phyloP scores from a whole-genome alignment of 2,888 invertebrate species.

The Xylota sylvarum region DNA sequence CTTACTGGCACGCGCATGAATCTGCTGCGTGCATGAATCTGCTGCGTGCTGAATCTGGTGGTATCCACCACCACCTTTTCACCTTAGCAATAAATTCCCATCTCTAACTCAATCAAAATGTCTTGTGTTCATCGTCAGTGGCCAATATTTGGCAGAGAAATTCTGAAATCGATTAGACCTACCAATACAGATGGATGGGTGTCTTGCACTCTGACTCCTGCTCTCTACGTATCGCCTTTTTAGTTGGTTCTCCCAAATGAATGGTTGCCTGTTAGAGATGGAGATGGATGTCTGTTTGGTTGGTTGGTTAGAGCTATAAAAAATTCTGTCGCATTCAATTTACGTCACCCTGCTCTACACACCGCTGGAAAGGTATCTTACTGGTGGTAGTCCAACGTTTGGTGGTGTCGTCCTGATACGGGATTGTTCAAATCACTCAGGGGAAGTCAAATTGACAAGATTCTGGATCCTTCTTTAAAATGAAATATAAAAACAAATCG shows the following conservation, averaged over 20 bases:
- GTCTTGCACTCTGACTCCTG: slow-evolving; percentile 41
- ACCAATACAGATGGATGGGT: slow-evolving; percentile 41
- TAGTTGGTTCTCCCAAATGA: slow-evolving; percentile 38
- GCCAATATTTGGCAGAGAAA: slow-evolving; percentile 46
- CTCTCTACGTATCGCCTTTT: slow-evolving; percentile 32
- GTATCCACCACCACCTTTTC: slow-evolving; percentile 9
- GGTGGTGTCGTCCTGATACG: slow-evolving; percentile 27
- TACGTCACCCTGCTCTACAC: slow-evolving; percentile 31
- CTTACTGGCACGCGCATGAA: slow-evolving; percentile 36
- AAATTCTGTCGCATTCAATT: slow-evolving; percentile 53
- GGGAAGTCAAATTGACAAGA: slow-evolving; percentile 59
- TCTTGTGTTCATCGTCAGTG: slow-evolving; percentile 26
- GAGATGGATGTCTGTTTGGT: slow-evolving; percentile 45
- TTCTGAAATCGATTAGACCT: slow-evolving; percentile 70
- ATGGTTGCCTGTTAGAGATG: slow-evolving; percentile 61
- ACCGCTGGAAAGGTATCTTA: background rate
- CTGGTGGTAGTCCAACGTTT: slow-evolving; percentile 21
- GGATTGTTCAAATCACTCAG: slow-evolving; percentile 56
- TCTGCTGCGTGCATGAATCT: no score
- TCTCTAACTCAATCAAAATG: slow-evolving; percentile 64
- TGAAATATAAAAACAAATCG: slow-evolving; percentile 14
- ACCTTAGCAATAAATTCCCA: slow-evolving; percentile 58
- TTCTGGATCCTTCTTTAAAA: slow-evolving; percentile 39
- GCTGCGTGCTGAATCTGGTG: slow-evolving; percentile 11
- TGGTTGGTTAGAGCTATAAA: slow-evolving; percentile 37